Base-by-base conservation (phyloP, 2,113 vertebrate genomes). In the Nasalis larvatus region DNA sequence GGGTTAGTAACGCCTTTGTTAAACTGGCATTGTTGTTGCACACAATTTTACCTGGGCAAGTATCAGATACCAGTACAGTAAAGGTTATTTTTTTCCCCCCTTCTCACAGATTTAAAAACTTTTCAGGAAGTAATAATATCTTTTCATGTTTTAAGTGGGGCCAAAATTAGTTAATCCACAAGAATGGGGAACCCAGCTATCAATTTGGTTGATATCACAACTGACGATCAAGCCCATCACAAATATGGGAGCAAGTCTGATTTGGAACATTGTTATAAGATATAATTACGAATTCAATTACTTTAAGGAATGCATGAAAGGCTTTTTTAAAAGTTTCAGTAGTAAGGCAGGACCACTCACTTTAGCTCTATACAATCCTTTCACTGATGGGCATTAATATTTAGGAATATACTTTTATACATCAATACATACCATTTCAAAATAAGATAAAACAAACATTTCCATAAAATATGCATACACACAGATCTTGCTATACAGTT, bases 401-500 rank as follows among this genome's bases (percentile, higher is more conserved):
- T 35, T 60, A 91, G 23, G 11, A 91, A 78, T 35, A 84, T 2
- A 37, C 17, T 74, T 91, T 93, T 85, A 81, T 35, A 52, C 27
- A 63, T 63, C 60, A 63, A 13, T 16, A 52, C 6, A 80, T 49
- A 78, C 21, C 63, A 85, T 45, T 91, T 84, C 87, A 35, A 88
- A 80, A 74, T 17, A 27, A 97, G 42, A 85, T 52, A 96, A 86
- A 91, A 12, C 63, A 94, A 89, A 60, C 17, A 37, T 86, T 85
- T 86, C 68, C 83, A 56, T 63, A 66, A 86, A 82, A 54, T 8
- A 1, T 40, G 8, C 18, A 12, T 86, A 77, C 1, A 4, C 58
- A 77, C 10, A 95, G 56, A 23, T 6, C 54, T 73, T 45, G 7
- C 21, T 66, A 69, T 37, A 84, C 30, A 93, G 69, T 74, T 47